A percentile compares a stretch with the other conserved stretches of the same genome.
phyloP scores from a whole-genome alignment of 2,888 invertebrate species.

The Perdita meconis region DNA sequence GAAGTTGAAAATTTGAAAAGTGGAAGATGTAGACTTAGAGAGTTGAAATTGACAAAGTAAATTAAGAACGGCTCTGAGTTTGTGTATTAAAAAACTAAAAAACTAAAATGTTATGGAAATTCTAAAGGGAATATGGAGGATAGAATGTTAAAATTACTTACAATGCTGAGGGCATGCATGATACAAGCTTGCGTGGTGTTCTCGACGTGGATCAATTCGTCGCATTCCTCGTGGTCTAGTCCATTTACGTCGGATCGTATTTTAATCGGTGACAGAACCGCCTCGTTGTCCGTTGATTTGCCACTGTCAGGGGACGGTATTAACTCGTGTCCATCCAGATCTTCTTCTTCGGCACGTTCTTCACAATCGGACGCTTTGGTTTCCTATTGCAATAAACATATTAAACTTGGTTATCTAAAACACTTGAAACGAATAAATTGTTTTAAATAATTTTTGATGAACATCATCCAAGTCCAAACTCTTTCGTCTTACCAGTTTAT shows the following conservation, averaged over 20 bases:
- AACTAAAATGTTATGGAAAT: neutral
- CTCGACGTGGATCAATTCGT: slow-evolving; percentile 85
- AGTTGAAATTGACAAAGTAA: too few species aligned
- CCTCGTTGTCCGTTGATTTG: slow-evolving; percentile 86
- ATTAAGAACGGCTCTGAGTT: too few species aligned
- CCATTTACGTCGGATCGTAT: slow-evolving; percentile 81
- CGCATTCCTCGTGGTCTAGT: slow-evolving; percentile 85
- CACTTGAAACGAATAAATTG: neutral
- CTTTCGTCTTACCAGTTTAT: neutral
- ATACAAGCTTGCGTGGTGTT: slow-evolving; percentile 85
- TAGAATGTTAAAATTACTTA: slow-evolving; percentile 77
- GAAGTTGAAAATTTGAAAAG: too few species aligned
- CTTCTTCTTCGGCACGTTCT: slow-evolving; percentile 84
- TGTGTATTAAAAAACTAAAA: too few species aligned
- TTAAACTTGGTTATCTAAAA: slow-evolving; percentile 1
- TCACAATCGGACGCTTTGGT: slow-evolving; percentile 79
- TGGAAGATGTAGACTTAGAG: too few species aligned
- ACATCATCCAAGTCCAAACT: neutral
- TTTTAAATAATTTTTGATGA: too few species aligned
- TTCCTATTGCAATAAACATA: slow-evolving; percentile 64
- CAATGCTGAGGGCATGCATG: slow-evolving; percentile 86
- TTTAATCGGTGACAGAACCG: slow-evolving; percentile 82
- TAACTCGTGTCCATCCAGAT: slow-evolving; percentile 85
- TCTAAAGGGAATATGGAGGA: neutral
- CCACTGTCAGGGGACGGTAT: slow-evolving; percentile 85